phyloP scores from a whole-genome alignment of 23 tunicate genomes.

The Trididemnum nubilum region DNA sequence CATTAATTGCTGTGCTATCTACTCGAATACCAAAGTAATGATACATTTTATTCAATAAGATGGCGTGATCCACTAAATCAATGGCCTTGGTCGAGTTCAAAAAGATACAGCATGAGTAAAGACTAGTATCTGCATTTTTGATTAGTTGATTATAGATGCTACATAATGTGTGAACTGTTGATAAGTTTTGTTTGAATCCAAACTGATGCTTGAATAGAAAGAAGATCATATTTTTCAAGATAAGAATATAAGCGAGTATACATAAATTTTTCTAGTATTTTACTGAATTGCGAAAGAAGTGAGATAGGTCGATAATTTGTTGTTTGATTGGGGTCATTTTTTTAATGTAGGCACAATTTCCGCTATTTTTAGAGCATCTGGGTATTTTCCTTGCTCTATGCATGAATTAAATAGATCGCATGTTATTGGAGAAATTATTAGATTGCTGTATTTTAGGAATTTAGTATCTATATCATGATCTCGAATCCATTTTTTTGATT shows the following conservation, averaged over 20 bases:
- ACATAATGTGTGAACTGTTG: too few relatives aligned
- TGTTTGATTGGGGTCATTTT: background rate
- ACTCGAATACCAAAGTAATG: too few relatives aligned
- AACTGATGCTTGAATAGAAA: too few relatives aligned
- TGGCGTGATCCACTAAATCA: too few relatives aligned
- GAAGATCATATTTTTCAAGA: background rate
- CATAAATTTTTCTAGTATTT: constrained; percentile 20
- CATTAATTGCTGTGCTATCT: too few relatives aligned
- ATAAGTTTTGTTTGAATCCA: too few relatives aligned
- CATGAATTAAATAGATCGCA: constrained; percentile 20
- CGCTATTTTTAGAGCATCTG: constrained; percentile 21
- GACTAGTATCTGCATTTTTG: too few relatives aligned
- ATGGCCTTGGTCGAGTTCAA: too few relatives aligned
- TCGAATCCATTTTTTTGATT: background rate
- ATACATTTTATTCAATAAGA: too few relatives aligned
- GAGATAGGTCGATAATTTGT: constrained; percentile 26
- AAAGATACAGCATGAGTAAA: too few relatives aligned
- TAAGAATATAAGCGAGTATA: background rate
- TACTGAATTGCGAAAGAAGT: constrained; percentile 5
- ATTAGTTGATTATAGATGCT: too few relatives aligned
- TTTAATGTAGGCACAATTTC: background rate
- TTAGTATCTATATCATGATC: background rate
- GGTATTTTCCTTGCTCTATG: constrained; percentile 12
- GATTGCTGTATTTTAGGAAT: background rate
- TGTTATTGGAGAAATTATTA: background rate